phyloP scores from a whole-genome alignment of 23 tunicate genomes.

The Trididemnum clinides region DNA sequence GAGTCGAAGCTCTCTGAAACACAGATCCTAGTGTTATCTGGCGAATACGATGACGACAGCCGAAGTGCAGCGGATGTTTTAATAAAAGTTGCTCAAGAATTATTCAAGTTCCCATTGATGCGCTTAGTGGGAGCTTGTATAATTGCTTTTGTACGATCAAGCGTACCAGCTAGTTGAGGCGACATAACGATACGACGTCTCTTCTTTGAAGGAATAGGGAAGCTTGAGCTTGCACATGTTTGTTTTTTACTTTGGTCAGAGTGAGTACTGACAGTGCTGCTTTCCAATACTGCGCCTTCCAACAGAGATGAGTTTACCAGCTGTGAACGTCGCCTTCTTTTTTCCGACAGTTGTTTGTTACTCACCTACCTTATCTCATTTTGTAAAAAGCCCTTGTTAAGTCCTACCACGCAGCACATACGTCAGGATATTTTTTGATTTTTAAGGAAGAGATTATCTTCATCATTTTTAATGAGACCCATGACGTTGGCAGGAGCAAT shows the following conservation, averaged over 20 bases:
- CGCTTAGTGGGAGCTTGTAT: background rate
- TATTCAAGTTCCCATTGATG: background rate
- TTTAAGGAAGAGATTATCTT: background rate
- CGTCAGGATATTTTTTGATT: background rate
- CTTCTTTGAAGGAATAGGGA: background rate
- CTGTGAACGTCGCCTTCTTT: background rate
- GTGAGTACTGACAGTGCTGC: background rate
- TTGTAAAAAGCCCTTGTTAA: background rate
- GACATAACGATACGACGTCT: background rate
- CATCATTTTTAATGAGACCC: background rate
- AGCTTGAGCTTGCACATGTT: background rate
- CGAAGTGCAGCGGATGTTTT: constrained; percentile 3
- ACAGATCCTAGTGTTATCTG: background rate
- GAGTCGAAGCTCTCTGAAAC: background rate
- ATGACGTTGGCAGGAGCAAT: constrained; percentile 5
- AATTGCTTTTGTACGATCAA: background rate
- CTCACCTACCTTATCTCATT: background rate
- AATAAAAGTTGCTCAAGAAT: background rate
- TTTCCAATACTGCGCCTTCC: background rate
- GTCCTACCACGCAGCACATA: background rate
- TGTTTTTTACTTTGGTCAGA: background rate
- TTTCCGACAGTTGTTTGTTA: no score
- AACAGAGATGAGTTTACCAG: background rate
- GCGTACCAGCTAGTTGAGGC: background rate
- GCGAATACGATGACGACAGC: background rate